phyloP scores from a whole-genome alignment of 2,888 invertebrate genomes.

The Peribatodes rhomboidaria region DNA sequence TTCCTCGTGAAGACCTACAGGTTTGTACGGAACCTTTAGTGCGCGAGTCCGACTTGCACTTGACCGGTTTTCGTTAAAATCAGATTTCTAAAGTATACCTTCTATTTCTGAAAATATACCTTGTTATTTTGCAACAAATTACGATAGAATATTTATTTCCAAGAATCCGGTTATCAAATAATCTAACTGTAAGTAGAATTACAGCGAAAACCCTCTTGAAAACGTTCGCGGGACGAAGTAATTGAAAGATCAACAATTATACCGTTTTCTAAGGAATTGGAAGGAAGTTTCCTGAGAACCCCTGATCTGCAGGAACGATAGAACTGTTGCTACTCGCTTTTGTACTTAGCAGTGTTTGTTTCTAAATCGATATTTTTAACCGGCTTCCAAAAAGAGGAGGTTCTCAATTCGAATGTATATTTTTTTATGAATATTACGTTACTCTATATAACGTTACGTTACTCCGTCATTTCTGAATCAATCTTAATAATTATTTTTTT shows the following conservation, averaged over 20 bases:
- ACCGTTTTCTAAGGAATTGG: constrained; percentile 7
- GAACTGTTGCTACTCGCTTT: not conserved
- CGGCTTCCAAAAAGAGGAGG: not conserved
- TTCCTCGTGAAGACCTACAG: too few relatives aligned
- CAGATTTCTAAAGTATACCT: too few relatives aligned
- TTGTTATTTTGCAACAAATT: not conserved
- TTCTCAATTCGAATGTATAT: too few relatives aligned
- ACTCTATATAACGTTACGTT: too few relatives aligned
- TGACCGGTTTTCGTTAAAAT: too few relatives aligned
- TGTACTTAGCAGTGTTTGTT: not conserved
- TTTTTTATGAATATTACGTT: too few relatives aligned
- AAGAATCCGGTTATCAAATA: not conserved
- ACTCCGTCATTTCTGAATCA: too few relatives aligned
- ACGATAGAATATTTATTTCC: not conserved
- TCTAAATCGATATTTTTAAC: not conserved
- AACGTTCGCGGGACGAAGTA: not conserved
- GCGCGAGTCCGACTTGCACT: too few relatives aligned
- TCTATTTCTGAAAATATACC: too few relatives aligned
- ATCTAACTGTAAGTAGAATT: not conserved
- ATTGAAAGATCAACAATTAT: constrained; percentile 13
- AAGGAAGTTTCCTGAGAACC: constrained; percentile 1
- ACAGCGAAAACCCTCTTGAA: not conserved
- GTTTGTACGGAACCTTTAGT: too few relatives aligned
- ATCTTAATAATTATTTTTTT: too few relatives aligned
- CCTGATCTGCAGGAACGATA: too few relatives aligned